phyloP scores from a whole-genome alignment of 1,140 invertebrate genomes.

The Leptinotarsa lineolata region DNA sequence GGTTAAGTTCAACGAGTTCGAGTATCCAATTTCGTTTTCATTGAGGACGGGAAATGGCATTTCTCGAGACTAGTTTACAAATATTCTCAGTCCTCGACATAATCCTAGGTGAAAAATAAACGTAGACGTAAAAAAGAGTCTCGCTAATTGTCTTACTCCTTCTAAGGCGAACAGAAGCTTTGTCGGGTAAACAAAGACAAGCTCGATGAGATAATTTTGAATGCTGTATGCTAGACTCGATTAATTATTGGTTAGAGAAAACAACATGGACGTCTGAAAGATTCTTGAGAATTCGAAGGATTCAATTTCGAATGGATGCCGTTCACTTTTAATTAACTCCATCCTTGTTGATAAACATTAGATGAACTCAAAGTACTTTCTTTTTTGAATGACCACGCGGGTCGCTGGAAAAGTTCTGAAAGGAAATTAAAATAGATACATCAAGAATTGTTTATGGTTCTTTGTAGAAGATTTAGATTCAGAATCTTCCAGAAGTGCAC shows the following conservation, averaged over 20 bases:
- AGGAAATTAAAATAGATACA: no score
- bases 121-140: neutral
- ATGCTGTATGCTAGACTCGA: neutral
- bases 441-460: no score
- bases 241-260: neutral
- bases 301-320: neutral
- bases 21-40: conserved; percentile 8
- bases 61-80: neutral
- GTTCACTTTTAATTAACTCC: neutral
- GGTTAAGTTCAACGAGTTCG: neutral
- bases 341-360: neutral
- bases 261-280: neutral
- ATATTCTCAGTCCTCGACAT: neutral
- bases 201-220: neutral
- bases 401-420: no score
- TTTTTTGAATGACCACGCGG: no score
- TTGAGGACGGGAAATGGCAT: conserved; percentile 5
- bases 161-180: neutral
- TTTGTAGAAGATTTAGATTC: no score
- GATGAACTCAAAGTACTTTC: no score
- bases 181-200: neutral
- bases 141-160: neutral
- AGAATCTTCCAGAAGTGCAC: no score
- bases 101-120: conserved; percentile 6
- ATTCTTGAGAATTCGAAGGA: neutral